Conservation (phyloP, 2,888 invertebrate genomes). For the Thymelicus lineola region DNA sequence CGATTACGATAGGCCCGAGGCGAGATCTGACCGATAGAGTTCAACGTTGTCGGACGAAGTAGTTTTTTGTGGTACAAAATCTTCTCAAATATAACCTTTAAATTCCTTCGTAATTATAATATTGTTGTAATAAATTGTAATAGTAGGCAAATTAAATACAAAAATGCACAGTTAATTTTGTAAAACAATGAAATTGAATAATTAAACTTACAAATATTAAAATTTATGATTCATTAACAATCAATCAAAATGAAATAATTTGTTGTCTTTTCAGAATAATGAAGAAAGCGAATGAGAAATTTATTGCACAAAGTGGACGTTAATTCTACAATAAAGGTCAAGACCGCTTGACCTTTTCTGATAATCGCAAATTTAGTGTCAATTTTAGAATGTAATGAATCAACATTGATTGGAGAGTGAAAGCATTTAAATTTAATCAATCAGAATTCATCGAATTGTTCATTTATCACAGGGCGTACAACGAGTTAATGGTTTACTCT, state of each 20-base stretch:
- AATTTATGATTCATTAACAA: no score
- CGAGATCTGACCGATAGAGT: slow-evolving; percentile 14
- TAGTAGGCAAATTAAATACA: no score
- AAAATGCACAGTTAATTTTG: no score
- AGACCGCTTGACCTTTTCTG: slow-evolving; percentile 64
- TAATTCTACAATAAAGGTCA: slow-evolving; percentile 70
- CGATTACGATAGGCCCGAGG: slow-evolving; percentile 6
- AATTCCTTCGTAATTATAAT: slow-evolving; percentile 10
- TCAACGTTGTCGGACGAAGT: slow-evolving; percentile 6
- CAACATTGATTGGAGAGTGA: slow-evolving; percentile 67
- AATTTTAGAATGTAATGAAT: slow-evolving; percentile 78
- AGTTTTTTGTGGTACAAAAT: not conserved
- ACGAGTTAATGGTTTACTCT: slow-evolving; percentile 51
- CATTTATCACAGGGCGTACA: slow-evolving; percentile 42
- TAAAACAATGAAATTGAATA: no score
- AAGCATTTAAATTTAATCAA: slow-evolving; percentile 71
- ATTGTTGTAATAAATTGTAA: no score
- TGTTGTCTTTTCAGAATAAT: slow-evolving; percentile 18
- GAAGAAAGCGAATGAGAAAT: slow-evolving; percentile 41
- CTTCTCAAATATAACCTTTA: no score
- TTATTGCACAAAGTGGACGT: slow-evolving; percentile 43
- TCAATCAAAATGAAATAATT: slow-evolving; percentile 7
- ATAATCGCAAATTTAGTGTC: slow-evolving; percentile 69
- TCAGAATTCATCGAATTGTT: slow-evolving; percentile 58
- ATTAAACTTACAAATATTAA: no score